Evolutionary conservation across 2,113 vertebrate species (phyloP), one percentile per base, ranked within the genome.

Genomic region (Brachionichthys hirsutus): DNA sequence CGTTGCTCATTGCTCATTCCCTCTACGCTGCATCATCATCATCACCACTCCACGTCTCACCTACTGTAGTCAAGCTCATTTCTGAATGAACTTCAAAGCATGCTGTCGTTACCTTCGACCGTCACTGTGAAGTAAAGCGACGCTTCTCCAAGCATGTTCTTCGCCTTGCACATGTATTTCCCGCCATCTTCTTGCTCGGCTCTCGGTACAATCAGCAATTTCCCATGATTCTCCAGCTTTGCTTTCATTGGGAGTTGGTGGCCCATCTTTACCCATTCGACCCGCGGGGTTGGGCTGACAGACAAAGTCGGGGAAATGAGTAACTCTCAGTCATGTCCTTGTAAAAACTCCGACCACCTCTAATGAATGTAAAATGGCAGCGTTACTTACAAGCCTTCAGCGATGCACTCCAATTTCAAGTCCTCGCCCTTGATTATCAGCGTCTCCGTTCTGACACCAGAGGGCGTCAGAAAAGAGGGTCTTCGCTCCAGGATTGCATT

Each of bases 381-480:
- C 9, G 8, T 40, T 83, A 95, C 97, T 96, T 80, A 99, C 97
- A 95, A 91, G 80, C 97, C 97, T 84, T 98, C 94, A 36, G 95
- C 94, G 62, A 99, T 98, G 34, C 97, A 99, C 75, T 99, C 95
- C 2, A 98, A 77, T 44, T 92, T 75, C 72, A 99, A 81, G 16
- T 93, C 90, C 4, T 93, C 91, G 63, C 93, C 96, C 89, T 92
- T 95, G 73, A 98, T 90, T 61, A 94, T 81, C 54, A 69, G 88
- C 75, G 85, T 78, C 38, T 89, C 61, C 4, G 95, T 92, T 43
- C 42, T 77, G 1, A 15, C 88, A 85, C 92, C 92, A 81, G 92
- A 87, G 75, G 96, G 95, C 61, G 92, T 87, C 83, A 98, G 76
- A 71, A 99, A 88, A 58, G 78, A 81, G 42, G 97, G 95, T 69